Evolutionary conservation across 2,888 invertebrate genomes (phyloP).

Genomic region (Nomada fucata): DNA sequence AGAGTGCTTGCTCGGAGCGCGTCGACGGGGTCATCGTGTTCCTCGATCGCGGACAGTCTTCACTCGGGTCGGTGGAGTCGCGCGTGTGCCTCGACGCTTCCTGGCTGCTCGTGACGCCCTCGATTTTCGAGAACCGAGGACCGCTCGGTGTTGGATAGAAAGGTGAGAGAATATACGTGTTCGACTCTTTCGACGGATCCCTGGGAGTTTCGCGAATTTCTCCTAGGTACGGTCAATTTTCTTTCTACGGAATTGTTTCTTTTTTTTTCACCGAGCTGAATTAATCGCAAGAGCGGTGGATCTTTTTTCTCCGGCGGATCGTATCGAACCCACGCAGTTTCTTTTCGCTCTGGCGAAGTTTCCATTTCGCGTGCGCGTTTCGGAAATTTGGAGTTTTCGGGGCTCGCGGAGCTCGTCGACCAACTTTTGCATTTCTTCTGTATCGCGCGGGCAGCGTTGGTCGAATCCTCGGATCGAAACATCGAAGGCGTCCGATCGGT

Average conservation of each 20-base stretch:
- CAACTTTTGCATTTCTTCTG: not conserved
- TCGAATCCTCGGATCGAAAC: constrained; percentile 2
- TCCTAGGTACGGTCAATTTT: not conserved
- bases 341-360: too few species aligned
- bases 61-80: constrained; percentile 10
- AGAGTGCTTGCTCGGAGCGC: constrained; percentile 31
- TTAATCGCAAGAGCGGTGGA: too few species aligned
- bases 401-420: not conserved
- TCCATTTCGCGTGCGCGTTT: too few species aligned
- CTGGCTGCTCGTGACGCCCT: constrained; percentile 43
- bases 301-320: too few species aligned
- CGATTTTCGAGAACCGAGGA: not conserved
- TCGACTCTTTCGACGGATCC: too few species aligned
- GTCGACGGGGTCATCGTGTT: constrained; percentile 39
- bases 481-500: constrained; percentile 65
- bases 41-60: constrained; percentile 28
- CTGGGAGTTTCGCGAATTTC: too few species aligned
- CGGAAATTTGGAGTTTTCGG: too few species aligned
- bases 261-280: not conserved
- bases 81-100: constrained; percentile 24
- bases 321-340: too few species aligned
- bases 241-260: not conserved
- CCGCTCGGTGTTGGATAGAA: too few species aligned
- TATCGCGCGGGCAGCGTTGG: too few species aligned
- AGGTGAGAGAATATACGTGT: too few species aligned